Evolutionary conservation across 2,797 vertebrate genomes (phyloP).

Genomic region (Coilia nasus): DNA sequence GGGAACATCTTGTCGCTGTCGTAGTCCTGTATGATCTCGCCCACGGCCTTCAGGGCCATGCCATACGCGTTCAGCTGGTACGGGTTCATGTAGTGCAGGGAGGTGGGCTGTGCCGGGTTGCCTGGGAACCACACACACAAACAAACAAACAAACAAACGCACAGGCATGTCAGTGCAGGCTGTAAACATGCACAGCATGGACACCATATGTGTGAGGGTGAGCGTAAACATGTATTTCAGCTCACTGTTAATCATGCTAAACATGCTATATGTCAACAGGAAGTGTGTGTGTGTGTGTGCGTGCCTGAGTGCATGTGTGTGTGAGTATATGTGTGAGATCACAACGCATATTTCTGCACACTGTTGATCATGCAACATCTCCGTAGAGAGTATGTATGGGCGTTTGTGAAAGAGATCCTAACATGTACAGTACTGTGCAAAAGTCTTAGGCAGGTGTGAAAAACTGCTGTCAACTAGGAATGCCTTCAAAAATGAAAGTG

Average conservation of each 20-base stretch:
- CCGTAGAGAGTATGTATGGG: too few relatives aligned
- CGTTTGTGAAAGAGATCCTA: too few relatives aligned
- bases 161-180: background rate
- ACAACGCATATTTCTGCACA: too few relatives aligned
- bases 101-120: constrained; percentile 95
- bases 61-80: constrained; percentile 96
- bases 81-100: constrained; percentile 96
- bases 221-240: background rate
- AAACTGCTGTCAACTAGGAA: too few relatives aligned
- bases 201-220: background rate
- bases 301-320: background rate
- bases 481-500: too few relatives aligned
- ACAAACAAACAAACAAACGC: too few relatives aligned
- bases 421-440: too few relatives aligned
- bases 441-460: too few relatives aligned
- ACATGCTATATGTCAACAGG: background rate
- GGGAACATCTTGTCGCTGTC: constrained; percentile 99
- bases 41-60: constrained; percentile 95
- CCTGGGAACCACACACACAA: constrained; percentile 70
- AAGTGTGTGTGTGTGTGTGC: background rate
- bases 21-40: constrained; percentile 98
- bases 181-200: background rate
- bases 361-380: too few relatives aligned
- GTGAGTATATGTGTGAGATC: too few relatives aligned
- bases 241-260: background rate